phyloP scores from a whole-genome alignment of 2,888 invertebrate species.

The Plagodis dolabraria region DNA sequence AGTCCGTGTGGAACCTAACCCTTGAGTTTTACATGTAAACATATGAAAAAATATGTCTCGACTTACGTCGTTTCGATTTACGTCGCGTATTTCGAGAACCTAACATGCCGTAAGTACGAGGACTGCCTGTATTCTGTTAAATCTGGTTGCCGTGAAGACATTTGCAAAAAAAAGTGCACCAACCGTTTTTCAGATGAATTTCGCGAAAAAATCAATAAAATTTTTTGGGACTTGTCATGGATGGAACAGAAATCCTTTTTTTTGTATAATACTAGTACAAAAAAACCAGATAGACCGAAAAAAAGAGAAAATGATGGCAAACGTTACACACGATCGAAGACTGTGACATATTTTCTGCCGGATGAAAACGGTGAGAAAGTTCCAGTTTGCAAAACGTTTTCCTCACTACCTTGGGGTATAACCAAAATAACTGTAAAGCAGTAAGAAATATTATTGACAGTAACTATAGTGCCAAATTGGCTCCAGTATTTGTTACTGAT shows the following conservation, averaged over 20 bases:
- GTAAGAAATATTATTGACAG: neutral
- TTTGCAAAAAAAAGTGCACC: constrained; percentile 33
- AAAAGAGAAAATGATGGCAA: constrained; percentile 1
- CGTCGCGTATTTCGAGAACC: no score
- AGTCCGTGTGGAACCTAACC: no score
- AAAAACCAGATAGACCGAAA: constrained; percentile 4
- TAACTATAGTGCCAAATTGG: neutral
- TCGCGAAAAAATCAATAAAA: constrained; percentile 19
- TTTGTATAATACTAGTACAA: neutral
- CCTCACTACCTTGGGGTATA: constrained; percentile 1
- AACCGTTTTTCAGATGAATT: constrained; percentile 26
- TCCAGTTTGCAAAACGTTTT: constrained; percentile 2
- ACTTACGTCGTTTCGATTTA: no score
- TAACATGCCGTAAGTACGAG: no score
- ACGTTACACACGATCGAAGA: constrained; percentile 1
- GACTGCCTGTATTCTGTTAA: no score
- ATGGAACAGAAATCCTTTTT: constrained; percentile 30
- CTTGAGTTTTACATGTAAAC: no score
- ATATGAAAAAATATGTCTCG: no score
- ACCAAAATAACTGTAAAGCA: neutral
- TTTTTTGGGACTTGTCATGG: constrained; percentile 25
- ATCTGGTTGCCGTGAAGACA: constrained; percentile 27
- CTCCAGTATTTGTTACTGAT: neutral
- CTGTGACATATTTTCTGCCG: constrained; percentile 1
- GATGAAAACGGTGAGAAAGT: constrained; percentile 3